Percentiles rank a stretch among this genome's conserved stretches.
Evolutionary conservation across 2,113 vertebrate genomes (phyloP).

Genomic region (Crotalus horridus): DNA sequence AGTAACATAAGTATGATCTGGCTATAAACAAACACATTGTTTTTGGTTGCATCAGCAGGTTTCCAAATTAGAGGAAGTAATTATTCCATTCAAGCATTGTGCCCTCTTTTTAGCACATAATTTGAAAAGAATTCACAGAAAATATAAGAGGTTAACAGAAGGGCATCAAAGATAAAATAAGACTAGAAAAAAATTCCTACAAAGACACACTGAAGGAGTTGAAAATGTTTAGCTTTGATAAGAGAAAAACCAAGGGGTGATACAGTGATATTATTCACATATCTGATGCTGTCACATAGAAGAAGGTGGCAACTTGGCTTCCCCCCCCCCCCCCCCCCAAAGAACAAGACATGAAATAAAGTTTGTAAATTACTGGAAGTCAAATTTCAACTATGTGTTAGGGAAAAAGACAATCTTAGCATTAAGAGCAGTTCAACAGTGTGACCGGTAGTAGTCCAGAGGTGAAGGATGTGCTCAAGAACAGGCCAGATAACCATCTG

Average conservation of each 20-base stretch:
- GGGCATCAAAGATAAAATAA: background rate
- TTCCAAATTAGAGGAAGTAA: background rate
- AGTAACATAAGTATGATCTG: background rate
- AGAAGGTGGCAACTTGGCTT: background rate
- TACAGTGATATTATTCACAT: background rate
- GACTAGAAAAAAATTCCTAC: background rate
- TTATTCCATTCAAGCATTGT: background rate
- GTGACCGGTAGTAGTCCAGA: background rate
- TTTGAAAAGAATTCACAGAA: background rate
- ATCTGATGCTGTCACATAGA: background rate
- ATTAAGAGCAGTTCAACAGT: background rate
- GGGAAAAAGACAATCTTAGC: background rate
- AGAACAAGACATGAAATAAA: background rate
- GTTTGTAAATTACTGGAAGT: background rate
- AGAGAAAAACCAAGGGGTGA: background rate
- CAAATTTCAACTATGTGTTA: background rate
- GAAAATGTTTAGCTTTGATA: background rate
- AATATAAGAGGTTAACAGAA: background rate
- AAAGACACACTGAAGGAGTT: background rate
- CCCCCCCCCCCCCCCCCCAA: background rate
- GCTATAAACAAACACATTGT: background rate
- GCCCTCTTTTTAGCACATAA: background rate
- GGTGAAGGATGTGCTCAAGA: background rate
- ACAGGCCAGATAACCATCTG: background rate
- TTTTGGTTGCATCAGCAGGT: background rate